Base-by-base conservation (phyloP, 2,888 invertebrate species). In the Agrochola circellaris region DNA sequence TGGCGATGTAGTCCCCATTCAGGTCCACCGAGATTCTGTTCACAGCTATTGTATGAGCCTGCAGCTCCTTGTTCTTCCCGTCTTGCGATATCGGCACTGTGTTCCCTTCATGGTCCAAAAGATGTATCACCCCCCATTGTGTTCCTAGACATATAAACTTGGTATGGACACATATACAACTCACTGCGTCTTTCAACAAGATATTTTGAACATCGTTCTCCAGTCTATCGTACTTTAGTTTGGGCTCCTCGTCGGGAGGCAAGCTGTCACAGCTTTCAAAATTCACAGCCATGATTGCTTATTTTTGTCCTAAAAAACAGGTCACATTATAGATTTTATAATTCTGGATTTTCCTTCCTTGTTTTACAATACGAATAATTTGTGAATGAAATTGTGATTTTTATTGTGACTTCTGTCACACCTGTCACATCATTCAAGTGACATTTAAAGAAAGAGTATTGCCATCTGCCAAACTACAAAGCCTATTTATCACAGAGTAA, bases 81-180 rank as follows among this genome's bases (percentile, higher is more conserved):
- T 95, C 95, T 84, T 95, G 96, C 6, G 97, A 93, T 82, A 97
- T 97, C 0, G 97, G 96, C 30, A 97, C 97, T 0, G 96, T 97
- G 93, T 99, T 99, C 0, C 99, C 99, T 92, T 98, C 98, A 94
- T 99, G 99, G 93, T 99, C 99, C 75, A 99, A 94, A 77, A 99
- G 96, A 92, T 99, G 98, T 76, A 99, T 98, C 83, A 98, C 97
- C 5, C 99, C 99, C 98, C 98, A 98, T 92, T 98, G 98, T 23
- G 99, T 99, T 45, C 99, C 99, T 82, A 99, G 96, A 89, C 99
- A 99, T 72, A 99, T 97, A 95, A 99, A 99, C 98, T 99, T 99
- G 15, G 99, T 97, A 95, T 99, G 99, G 64, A 99, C 99, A 82
- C 99, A 98, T 90, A 99, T 98, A 93, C 99, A 99, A 92, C 99